A percentile compares a stretch with the other conserved stretches of the same genome.
Conservation (phyloP, 2,113 vertebrate species). For the Platichthys stellatus region DNA sequence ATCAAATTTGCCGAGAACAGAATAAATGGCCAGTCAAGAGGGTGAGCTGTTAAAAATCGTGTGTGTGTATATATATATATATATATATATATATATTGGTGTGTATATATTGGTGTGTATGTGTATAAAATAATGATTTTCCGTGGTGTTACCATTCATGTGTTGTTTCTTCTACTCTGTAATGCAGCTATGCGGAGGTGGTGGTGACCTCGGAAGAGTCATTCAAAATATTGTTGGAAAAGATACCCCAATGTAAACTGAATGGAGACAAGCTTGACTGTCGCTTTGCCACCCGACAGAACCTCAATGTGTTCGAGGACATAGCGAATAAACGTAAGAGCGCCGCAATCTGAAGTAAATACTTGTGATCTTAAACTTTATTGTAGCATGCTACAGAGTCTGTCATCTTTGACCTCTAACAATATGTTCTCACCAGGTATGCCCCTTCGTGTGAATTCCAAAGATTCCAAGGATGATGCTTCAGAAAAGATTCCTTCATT, state of each 20-base stretch:
- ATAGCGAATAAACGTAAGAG: conserved; percentile 93
- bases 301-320: conserved; percentile 90
- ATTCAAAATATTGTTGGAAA: conserved; percentile 88
- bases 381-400: not conserved
- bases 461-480: conserved; percentile 79
- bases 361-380: not conserved
- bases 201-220: conserved; percentile 91
- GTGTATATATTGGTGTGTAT: not conserved
- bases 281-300: conserved; percentile 90
- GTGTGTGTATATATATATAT: not conserved
- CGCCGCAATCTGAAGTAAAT: not conserved
- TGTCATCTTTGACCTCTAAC: not conserved
- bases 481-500: conserved; percentile 62
- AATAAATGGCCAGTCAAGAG: conserved; percentile 95
- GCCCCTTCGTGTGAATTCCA: conserved; percentile 84
- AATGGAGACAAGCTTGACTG: conserved; percentile 91
- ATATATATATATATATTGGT: not conserved
- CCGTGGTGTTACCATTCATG: not conserved
- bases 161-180: conserved; percentile 8
- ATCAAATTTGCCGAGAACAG: conserved; percentile 94
- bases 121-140: no score
- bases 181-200: conserved; percentile 89
- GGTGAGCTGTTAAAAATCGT: conserved; percentile 78
- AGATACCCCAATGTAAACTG: conserved; percentile 88
- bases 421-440: conserved; percentile 80